phyloP scores from a whole-genome alignment of 1,140 invertebrate species.

The Cephus cinctus region DNA sequence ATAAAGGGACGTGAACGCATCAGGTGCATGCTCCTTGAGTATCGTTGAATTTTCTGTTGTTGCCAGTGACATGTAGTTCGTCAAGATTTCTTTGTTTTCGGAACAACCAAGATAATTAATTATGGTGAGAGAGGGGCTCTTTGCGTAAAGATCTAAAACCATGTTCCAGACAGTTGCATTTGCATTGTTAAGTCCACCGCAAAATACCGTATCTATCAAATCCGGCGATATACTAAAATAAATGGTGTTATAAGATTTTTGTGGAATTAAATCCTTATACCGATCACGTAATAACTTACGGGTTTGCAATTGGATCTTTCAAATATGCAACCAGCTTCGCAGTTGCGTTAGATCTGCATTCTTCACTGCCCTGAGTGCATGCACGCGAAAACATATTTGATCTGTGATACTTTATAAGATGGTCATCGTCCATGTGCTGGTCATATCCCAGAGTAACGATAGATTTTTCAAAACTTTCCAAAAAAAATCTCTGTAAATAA shows the following conservation, averaged over 20 bases:
- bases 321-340: slow-evolving; percentile 65
- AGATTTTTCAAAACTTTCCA: slow-evolving; percentile 39
- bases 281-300: slow-evolving; percentile 58
- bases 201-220: slow-evolving; percentile 62
- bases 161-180: slow-evolving; percentile 63
- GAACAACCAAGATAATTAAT: slow-evolving; percentile 20
- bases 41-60: too few species aligned
- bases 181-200: slow-evolving; percentile 65
- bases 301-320: slow-evolving; percentile 61
- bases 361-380: slow-evolving; percentile 63
- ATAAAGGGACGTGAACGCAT: slow-evolving; percentile 43
- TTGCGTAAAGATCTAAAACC: slow-evolving; percentile 62
- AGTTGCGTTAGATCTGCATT: slow-evolving; percentile 63
- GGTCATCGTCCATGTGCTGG: slow-evolving; percentile 58
- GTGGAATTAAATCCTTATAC: not conserved
- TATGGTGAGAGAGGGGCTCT: slow-evolving; percentile 47
- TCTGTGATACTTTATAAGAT: slow-evolving; percentile 63
- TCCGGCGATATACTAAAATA: slow-evolving; percentile 44
- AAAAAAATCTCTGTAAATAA: not conserved
- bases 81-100: not conserved
- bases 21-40: slow-evolving; percentile 22
- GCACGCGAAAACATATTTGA: slow-evolving; percentile 64
- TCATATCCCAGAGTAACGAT: slow-evolving; percentile 65
- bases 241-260: not conserved
- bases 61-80: slow-evolving; percentile 6